A percentile compares a stretch with the other conserved stretches of the same genome.
These are phyloP conservation scores for Alaudala cheleensis DNA, from an alignment of 2,113 vertebrate species.

Conservation along the genomic window DNA sequence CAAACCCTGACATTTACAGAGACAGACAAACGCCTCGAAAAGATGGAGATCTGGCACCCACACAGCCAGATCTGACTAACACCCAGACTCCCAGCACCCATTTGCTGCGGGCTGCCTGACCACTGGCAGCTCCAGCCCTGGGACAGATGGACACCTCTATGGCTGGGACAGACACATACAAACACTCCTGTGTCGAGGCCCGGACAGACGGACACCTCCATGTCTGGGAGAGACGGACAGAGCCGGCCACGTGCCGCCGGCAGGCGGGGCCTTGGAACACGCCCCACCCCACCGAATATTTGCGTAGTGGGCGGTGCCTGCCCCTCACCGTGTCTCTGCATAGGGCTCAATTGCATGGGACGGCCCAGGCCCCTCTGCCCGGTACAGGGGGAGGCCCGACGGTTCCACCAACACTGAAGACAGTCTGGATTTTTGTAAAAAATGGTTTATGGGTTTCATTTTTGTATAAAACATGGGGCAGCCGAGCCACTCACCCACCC, in stretches of 20 bases:
- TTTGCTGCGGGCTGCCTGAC: too few species aligned
- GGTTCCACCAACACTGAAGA: neutral
- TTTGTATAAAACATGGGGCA: slow-evolving; percentile 93
- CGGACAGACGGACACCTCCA: neutral
- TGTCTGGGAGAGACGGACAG: neutral
- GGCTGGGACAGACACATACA: too few species aligned
- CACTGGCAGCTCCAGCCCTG: too few species aligned
- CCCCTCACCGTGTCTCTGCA: too few species aligned
- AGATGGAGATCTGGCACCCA: neutral
- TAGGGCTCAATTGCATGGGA: fast-evolving
- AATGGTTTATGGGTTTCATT: slow-evolving; percentile 90
- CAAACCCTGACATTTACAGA: too few species aligned
- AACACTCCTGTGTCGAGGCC: fast-evolving
- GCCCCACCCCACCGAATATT: fast-evolving
- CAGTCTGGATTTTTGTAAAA: slow-evolving; percentile 74
- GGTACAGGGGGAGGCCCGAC: too few species aligned
- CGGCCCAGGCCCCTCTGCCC: fast-evolving
- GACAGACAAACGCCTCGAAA: too few species aligned
- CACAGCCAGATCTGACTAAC: fast-evolving
- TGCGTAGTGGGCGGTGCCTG: neutral
- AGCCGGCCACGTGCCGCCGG: neutral
- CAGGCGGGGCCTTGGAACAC: neutral
- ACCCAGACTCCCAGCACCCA: too few species aligned
- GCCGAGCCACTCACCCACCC: slow-evolving; percentile 52
- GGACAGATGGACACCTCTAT: neutral